phyloP scores from a whole-genome alignment of 2,888 invertebrate genomes.

The Nomada hirtipes region DNA sequence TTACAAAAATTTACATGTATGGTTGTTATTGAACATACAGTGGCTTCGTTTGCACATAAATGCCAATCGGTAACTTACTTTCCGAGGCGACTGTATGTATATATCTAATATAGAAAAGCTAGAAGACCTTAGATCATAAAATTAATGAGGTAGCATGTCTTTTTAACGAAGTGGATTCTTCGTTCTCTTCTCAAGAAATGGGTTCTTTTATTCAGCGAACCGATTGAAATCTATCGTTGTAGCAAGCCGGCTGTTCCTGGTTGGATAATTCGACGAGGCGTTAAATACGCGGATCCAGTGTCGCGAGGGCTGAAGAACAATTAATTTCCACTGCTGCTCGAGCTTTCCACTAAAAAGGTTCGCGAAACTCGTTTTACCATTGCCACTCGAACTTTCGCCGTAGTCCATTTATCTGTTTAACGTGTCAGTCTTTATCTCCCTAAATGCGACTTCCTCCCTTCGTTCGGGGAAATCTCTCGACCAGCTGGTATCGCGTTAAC shows the following conservation, averaged over 20 bases:
- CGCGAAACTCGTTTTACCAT: constrained; percentile 36
- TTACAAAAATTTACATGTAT: no score
- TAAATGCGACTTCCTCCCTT: constrained; percentile 26
- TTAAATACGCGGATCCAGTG: constrained; percentile 61
- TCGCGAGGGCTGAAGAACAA: constrained; percentile 45
- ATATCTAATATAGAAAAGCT: no score
- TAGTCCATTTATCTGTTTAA: constrained; percentile 57
- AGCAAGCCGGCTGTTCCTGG: constrained; percentile 30
- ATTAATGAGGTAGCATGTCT: no score
- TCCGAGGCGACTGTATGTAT: no score
- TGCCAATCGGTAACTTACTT: no score
- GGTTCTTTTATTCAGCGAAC: neutral
- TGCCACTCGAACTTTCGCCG: constrained; percentile 29
- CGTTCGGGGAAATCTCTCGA: neutral
- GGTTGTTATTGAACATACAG: no score
- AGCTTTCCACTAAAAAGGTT: constrained; percentile 47
- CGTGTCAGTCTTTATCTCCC: constrained; percentile 42
- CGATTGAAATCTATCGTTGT: constrained; percentile 35
- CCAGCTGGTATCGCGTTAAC: neutral
- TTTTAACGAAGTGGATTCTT: neutral
- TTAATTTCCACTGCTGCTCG: constrained; percentile 57
- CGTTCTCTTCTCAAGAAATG: neutral
- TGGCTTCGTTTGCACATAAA: no score
- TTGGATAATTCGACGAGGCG: constrained; percentile 45
- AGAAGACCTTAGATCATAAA: no score